Evolutionary conservation across 2,888 invertebrate species (phyloP).

Genomic region (Scotopteryx bipunctaria): DNA sequence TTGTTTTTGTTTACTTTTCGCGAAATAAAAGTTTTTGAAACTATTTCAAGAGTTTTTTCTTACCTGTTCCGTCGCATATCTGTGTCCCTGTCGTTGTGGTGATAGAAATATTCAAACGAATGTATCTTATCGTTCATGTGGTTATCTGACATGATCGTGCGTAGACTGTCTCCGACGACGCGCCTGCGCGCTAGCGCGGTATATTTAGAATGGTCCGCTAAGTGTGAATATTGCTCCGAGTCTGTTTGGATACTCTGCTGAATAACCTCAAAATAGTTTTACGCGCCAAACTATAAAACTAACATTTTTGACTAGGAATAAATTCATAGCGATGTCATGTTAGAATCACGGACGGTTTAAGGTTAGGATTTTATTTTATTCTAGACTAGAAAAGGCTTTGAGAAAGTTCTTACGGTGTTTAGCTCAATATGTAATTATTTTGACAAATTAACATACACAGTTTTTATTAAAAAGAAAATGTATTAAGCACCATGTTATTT

Average conservation of each 20-base stretch:
- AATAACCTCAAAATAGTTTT: conserved; percentile 55
- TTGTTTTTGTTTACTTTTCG: conserved; percentile 50
- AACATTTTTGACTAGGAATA: too few species aligned
- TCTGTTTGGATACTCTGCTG: conserved; percentile 60
- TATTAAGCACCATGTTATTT: too few species aligned
- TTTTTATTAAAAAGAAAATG: background rate
- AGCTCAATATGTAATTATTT: too few species aligned
- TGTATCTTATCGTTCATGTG: conserved; percentile 72
- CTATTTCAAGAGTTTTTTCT: conserved; percentile 56
- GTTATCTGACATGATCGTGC: conserved; percentile 63
- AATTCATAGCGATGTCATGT: too few species aligned
- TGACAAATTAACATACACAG: too few species aligned
- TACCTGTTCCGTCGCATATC: conserved; percentile 75
- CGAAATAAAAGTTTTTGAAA: conserved; percentile 50
- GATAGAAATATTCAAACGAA: conserved; percentile 59
- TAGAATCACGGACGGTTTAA: too few species aligned
- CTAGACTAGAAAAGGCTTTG: background rate
- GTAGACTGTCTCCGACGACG: conserved; percentile 58
- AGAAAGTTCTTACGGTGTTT: too few species aligned
- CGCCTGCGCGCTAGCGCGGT: conserved; percentile 73
- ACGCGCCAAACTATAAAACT: conserved; percentile 31
- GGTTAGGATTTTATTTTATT: too few species aligned
- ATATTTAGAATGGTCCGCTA: conserved; percentile 78
- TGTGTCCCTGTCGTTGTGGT: conserved; percentile 54
- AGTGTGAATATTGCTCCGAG: conserved; percentile 55